A percentile compares a stretch with the other conserved stretches of the same genome.
phyloP scores from a whole-genome alignment of 2,888 invertebrate species.

The Eupithecia pulchellata region DNA sequence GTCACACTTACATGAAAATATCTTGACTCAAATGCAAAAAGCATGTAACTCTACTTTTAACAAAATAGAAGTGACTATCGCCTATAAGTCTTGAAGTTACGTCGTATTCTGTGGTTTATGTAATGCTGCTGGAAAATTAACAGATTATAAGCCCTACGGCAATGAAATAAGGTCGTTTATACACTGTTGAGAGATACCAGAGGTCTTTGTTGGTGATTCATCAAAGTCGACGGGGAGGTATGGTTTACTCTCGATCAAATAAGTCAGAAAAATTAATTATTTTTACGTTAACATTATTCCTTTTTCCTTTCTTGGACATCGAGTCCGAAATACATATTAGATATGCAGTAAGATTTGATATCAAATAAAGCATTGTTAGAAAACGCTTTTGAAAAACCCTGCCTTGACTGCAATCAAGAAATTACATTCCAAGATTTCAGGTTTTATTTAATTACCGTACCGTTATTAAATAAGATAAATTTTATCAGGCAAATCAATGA shows the following conservation, averaged over 20 bases:
- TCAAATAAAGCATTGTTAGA: not conserved
- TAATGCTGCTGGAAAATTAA: not conserved
- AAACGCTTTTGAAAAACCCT: not conserved
- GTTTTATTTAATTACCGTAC: no score
- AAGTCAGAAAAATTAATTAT: slow-evolving; percentile 56
- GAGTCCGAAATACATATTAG: not conserved
- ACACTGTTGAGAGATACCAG: slow-evolving; percentile 18
- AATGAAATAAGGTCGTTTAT: slow-evolving; percentile 24
- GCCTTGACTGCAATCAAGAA: no score
- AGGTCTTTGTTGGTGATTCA: slow-evolving; percentile 54
- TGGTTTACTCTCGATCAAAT: slow-evolving; percentile 60
- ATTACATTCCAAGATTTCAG: no score
- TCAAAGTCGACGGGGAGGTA: slow-evolving; percentile 55
- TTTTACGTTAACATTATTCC: slow-evolving; percentile 36
- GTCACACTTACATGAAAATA: slow-evolving; percentile 30
- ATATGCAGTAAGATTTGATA: not conserved
- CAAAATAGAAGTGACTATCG: slow-evolving; percentile 20
- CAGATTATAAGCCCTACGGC: slow-evolving; percentile 20
- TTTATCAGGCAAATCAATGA: no score
- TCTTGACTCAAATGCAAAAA: slow-evolving; percentile 19
- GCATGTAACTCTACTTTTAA: slow-evolving; percentile 22
- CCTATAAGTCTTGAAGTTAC: not conserved
- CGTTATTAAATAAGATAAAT: no score
- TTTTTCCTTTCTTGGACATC: slow-evolving; percentile 13
- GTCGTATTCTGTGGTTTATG: not conserved